A percentile compares a stretch with the other conserved stretches of the same genome.
phyloP scores from a whole-genome alignment of 2,888 invertebrate genomes.

The Drosophila paracracens region DNA sequence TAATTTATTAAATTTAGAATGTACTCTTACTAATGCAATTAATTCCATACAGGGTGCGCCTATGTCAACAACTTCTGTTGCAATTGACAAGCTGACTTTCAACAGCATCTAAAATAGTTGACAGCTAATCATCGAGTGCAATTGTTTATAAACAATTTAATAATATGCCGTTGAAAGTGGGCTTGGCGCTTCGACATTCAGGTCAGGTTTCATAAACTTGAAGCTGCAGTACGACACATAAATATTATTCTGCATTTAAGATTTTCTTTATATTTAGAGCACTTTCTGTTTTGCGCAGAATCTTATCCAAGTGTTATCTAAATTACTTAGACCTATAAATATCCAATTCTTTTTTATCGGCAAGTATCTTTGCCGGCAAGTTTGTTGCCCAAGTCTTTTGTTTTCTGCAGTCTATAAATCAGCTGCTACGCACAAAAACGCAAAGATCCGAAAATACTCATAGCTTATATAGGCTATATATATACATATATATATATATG shows the following conservation, averaged over 20 bases:
- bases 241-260: not conserved
- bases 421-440: conserved; percentile 44
- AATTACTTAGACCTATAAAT: not conserved
- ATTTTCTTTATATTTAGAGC: not conserved
- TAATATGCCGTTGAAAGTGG: not conserved
- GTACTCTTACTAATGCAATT: not conserved
- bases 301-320: not conserved
- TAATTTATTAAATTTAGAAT: not conserved
- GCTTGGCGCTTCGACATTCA: not conserved
- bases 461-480: not conserved
- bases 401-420: conserved; percentile 60
- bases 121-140: conserved; percentile 19
- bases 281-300: not conserved
- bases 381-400: conserved; percentile 76
- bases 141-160: not conserved
- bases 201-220: conserved; percentile 6
- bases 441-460: conserved; percentile 8
- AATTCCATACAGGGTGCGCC: not conserved
- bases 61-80: not conserved
- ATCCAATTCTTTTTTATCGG: conserved; percentile 7
- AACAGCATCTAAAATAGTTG: not conserved
- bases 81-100: not conserved
- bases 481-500: not conserved
- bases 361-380: conserved; percentile 33
- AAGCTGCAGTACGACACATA: too few relatives aligned